phyloP scores from a whole-genome alignment of 1,140 invertebrate species.

The Sitobion miscanthi region DNA sequence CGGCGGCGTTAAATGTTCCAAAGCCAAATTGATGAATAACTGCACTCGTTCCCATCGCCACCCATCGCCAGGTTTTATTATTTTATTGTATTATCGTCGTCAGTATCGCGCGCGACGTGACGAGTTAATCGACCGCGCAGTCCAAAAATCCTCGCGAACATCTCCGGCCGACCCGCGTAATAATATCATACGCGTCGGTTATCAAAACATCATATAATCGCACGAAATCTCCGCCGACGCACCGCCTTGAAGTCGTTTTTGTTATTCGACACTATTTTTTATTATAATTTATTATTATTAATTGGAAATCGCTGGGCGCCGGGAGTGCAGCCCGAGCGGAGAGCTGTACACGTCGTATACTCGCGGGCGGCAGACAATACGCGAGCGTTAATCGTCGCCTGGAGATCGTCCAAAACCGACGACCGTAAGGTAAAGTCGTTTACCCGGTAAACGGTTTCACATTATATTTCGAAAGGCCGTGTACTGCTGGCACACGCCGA shows the following conservation, averaged over 20 bases:
- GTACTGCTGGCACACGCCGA: not conserved
- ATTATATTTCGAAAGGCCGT: not conserved
- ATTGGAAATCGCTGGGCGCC: not conserved
- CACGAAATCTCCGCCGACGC: not conserved
- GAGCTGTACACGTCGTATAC: not conserved
- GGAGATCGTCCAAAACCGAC: not conserved
- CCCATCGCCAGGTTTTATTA: not conserved
- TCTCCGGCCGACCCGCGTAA: not conserved
- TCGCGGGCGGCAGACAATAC: not conserved
- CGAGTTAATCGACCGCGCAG: not conserved
- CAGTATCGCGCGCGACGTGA: not conserved
- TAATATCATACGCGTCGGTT: too few relatives aligned
- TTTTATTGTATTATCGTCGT: not conserved
- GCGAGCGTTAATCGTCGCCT: not conserved
- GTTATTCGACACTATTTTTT: not conserved
- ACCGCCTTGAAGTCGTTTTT: not conserved
- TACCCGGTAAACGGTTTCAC: not conserved
- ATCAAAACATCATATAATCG: not conserved
- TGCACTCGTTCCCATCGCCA: not conserved
- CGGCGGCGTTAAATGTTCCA: constrained; percentile 39
- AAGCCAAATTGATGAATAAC: constrained; percentile 54
- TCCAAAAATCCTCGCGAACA: not conserved
- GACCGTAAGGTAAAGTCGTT: not conserved
- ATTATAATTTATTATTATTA: not conserved
- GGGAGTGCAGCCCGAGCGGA: not conserved